Base-by-base conservation (phyloP, 2,113 vertebrate genomes). In the Anoura caudifer region DNA sequence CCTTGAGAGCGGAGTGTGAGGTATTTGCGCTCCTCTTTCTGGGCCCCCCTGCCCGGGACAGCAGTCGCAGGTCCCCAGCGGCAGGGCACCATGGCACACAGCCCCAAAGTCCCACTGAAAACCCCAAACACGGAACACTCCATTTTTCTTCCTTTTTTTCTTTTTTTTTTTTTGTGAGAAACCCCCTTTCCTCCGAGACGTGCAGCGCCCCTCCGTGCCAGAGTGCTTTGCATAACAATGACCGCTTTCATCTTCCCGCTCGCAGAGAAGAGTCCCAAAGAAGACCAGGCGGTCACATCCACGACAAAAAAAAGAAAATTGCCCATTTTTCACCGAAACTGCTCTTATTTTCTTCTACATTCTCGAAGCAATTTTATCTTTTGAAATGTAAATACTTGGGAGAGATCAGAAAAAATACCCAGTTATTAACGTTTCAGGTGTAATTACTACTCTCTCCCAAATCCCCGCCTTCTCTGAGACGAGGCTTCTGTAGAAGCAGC, bases 151-250 rank as follows among this genome's bases (percentile, higher is more conserved):
- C 97, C 96, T 95, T 98, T 11, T 52, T 47, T 47, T 47, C 43
- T 11, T 47, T n/a, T n/a, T n/a, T 52, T 52, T 52, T 17, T 92
- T 98, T 92, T 97, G 98, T 95, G 98, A 99, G 98, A 98, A 99
- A 98, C 98, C 98, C 97, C 88, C 98, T 98, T 98, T 98, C 99
- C 98, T 99, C 96, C 9, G 63, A 99, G 99, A 98, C 98, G 98
- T 98, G 98, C 98, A 98, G 97, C 93, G 98, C 98, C 98, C 98
- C 98, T 98, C 99, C 99, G 98, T 99, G 98, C 94, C 96, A 72
- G 90, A 87, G 96, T 98, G 89, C 95, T 99, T 99, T 99, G 99
- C 99, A 99, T 99, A 98, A 99, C 98, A 99, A 99, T 99, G 98
- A 98, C 98, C 98, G 97, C 98, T 98, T 98, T 97, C 97, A 98